These are phyloP conservation scores for Heterotilapia buettikoferi DNA, from an alignment of 2,113 vertebrate species.

Conservation along the genomic window DNA sequence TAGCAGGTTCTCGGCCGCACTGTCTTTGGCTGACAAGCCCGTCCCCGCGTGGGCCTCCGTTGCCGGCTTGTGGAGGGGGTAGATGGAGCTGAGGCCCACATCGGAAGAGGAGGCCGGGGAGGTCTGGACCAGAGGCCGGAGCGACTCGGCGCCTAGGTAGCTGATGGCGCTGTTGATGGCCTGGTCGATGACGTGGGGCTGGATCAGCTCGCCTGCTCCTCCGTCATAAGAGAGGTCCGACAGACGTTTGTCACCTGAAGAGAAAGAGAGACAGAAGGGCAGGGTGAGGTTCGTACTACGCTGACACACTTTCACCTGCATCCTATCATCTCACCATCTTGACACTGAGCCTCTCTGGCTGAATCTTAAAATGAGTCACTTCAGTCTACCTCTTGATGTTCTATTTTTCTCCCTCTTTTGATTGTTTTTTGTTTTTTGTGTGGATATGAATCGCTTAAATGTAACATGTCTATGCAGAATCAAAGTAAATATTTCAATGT, in stretches of 20 bases:
- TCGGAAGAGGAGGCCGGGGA: constrained; percentile 81
- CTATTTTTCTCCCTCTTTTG: background rate
- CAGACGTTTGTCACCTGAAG: constrained; percentile 88
- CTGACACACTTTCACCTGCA: background rate
- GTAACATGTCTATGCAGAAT: background rate
- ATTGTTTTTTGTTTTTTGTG: background rate
- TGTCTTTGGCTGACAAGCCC: constrained; percentile 83
- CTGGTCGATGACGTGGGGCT: constrained; percentile 95
- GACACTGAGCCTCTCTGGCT: background rate
- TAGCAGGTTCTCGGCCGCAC: constrained; percentile 89
- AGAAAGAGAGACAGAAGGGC: constrained; percentile 10
- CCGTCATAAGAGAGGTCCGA: constrained; percentile 85
- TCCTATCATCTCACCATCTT: background rate
- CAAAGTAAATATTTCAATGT: background rate
- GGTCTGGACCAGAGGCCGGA: constrained; percentile 93
- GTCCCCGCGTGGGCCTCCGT: constrained; percentile 67
- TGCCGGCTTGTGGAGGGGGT: constrained; percentile 80
- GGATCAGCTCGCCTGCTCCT: constrained; percentile 82
- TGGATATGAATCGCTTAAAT: background rate
- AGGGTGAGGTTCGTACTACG: background rate
- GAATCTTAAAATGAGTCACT: background rate
- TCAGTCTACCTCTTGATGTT: background rate
- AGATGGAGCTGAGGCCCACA: constrained; percentile 81
- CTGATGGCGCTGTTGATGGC: constrained; percentile 98
- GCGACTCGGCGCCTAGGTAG: constrained; percentile 92